These are phyloP conservation scores for Picathartes gymnocephalus DNA, from an alignment of 2,113 vertebrate genomes.

Conservation along the genomic window DNA sequence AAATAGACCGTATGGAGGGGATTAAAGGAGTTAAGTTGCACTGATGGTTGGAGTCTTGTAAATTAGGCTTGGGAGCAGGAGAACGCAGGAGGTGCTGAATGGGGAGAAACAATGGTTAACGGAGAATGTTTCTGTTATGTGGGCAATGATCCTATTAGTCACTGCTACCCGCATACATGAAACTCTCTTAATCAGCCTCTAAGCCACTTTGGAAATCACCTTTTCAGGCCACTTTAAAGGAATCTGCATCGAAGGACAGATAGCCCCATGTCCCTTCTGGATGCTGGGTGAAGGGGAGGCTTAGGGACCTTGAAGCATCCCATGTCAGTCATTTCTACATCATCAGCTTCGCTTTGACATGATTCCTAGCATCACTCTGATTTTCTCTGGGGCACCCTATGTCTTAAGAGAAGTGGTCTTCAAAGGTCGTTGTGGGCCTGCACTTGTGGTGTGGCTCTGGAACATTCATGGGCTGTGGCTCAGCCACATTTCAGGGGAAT, in stretches of 20 bases:
- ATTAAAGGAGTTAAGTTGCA: conserved; percentile 32
- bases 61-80: neutral
- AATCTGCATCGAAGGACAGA: neutral
- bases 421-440: neutral
- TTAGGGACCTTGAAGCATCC: neutral
- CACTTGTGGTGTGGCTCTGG: neutral
- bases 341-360: neutral
- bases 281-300: neutral
- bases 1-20: conserved; percentile 14
- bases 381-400: neutral
- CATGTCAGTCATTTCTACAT: neutral
- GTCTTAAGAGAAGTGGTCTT: neutral
- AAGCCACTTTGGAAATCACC: neutral
- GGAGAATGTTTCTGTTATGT: neutral
- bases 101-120: neutral
- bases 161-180: neutral
- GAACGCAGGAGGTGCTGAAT: neutral
- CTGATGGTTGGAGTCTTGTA: neutral
- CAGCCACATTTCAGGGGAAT: neutral
- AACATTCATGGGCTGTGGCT: neutral
- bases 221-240: neutral
- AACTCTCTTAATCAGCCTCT: neutral
- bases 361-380: neutral
- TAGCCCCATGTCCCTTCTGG: neutral
- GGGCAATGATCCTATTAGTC: neutral